Evolutionary conservation across 2,113 vertebrate species (phyloP).

Genomic region (Indicator indicator): DNA sequence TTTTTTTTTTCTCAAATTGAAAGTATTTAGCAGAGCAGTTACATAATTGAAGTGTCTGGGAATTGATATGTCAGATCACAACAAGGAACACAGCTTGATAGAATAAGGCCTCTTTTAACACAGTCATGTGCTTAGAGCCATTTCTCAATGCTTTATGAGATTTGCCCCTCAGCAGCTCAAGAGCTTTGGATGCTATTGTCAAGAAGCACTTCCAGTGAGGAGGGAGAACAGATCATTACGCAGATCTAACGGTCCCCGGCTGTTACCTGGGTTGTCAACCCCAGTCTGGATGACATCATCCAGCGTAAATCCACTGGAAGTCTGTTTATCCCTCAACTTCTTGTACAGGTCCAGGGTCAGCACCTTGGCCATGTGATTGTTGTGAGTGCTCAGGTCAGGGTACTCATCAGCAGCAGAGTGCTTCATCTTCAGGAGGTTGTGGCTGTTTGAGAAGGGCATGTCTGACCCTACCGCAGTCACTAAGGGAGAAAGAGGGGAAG

Average conservation of each 20-base stretch:
- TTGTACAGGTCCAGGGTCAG: slow-evolving; percentile 86
- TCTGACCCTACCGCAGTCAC: slow-evolving; percentile 73
- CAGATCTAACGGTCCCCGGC: neutral
- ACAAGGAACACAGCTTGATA: neutral
- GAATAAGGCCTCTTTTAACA: slow-evolving; percentile 1
- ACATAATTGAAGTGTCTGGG: slow-evolving; percentile 43
- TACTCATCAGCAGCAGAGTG: slow-evolving; percentile 80
- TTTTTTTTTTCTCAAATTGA: neutral
- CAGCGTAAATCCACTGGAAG: slow-evolving; percentile 89
- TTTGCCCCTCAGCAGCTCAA: neutral
- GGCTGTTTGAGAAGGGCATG: slow-evolving; percentile 97
- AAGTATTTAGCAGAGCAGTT: slow-evolving; percentile 71
- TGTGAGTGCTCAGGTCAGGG: slow-evolving; percentile 91
- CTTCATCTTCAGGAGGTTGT: slow-evolving; percentile 90
- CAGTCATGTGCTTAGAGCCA: neutral
- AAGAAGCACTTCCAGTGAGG: slow-evolving; percentile 70
- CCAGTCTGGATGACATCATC: slow-evolving; percentile 96
- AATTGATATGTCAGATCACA: neutral
- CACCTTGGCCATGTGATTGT: slow-evolving; percentile 95
- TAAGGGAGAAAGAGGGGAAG: slow-evolving; percentile 45
- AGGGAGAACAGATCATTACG: slow-evolving; percentile 60
- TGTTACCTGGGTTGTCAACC: slow-evolving; percentile 94
- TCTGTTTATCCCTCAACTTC: slow-evolving; percentile 84
- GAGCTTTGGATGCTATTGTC: slow-evolving; percentile 13
- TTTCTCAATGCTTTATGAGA: neutral